Conservation (phyloP, 2,113 vertebrate species). For the Lucifuga dentata region DNA sequence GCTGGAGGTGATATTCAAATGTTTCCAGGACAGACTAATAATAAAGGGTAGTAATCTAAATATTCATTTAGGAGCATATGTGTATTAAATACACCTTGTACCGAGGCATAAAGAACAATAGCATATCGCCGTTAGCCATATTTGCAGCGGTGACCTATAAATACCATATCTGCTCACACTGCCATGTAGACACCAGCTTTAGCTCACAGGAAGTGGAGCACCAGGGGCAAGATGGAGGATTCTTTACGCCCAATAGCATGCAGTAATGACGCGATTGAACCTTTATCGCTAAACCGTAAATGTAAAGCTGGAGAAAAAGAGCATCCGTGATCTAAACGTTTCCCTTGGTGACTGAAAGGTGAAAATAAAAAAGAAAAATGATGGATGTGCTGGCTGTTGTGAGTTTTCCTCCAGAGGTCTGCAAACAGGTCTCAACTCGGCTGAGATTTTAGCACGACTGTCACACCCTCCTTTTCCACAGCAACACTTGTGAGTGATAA, state of each 20-base stretch:
- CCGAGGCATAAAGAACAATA: constrained; percentile 60
- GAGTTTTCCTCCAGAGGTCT: constrained; percentile 87
- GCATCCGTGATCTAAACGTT: background rate
- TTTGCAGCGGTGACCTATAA: constrained; percentile 76
- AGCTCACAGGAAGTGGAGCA: too few relatives aligned
- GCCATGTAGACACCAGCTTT: constrained; percentile 54
- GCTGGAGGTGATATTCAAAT: constrained; percentile 80
- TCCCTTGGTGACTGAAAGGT: constrained; percentile 7
- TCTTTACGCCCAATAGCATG: too few relatives aligned
- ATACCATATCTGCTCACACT: constrained; percentile 58
- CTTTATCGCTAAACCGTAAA: too few relatives aligned
- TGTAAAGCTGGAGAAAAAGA: background rate
- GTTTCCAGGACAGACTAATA: constrained; percentile 75
- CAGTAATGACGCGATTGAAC: too few relatives aligned
- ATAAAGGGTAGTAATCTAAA: constrained; percentile 74
- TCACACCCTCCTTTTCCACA: constrained; percentile 84
- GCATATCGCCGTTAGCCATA: constrained; percentile 58
- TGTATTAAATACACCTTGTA: constrained; percentile 78
- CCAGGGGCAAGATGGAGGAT: too few relatives aligned
- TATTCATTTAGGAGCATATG: constrained; percentile 78
- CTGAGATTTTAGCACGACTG: constrained; percentile 88
- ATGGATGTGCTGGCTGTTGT: constrained; percentile 22
- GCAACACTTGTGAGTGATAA: constrained; percentile 89
- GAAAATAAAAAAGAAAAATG: background rate
- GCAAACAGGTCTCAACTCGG: constrained; percentile 78